phyloP scores from a whole-genome alignment of 2,888 invertebrate species.

The Sesia apiformis region DNA sequence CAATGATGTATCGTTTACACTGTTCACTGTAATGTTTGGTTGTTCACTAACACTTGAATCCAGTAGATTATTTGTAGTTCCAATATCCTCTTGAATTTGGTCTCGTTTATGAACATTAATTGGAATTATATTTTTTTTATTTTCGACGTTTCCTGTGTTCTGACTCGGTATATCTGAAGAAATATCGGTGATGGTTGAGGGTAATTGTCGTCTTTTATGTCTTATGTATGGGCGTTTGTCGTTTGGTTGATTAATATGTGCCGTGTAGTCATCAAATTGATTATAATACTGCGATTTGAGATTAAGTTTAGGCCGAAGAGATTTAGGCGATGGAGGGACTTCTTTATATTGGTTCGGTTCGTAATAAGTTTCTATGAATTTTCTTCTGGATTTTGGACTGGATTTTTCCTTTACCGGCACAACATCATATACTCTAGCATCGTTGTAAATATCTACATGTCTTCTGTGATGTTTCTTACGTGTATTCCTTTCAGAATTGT shows the following conservation, averaged over 20 bases:
- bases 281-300: constrained; percentile 42
- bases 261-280: constrained; percentile 29
- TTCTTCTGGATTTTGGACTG: constrained; percentile 50
- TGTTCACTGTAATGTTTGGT: constrained; percentile 16
- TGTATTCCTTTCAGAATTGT: constrained; percentile 27
- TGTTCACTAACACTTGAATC: constrained; percentile 21
- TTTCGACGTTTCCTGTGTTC: neutral
- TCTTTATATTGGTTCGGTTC: constrained; percentile 33
- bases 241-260: constrained; percentile 6
- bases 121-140: neutral
- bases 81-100: neutral
- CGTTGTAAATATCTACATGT: constrained; percentile 32
- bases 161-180: neutral
- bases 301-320: constrained; percentile 48
- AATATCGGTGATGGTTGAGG: neutral
- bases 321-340: constrained; percentile 56
- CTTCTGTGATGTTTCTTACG: constrained; percentile 22
- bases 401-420: constrained; percentile 60
- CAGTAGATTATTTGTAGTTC: constrained; percentile 25
- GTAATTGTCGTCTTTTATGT: neutral
- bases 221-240: constrained; percentile 8
- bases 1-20: constrained; percentile 24
- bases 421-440: constrained; percentile 49
- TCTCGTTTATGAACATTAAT: neutral
- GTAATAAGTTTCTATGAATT: constrained; percentile 34